A percentile compares a stretch with the other conserved stretches of the same genome.
Conservation (phyloP, 2,888 invertebrate genomes). For the Gasteruption jaculator region DNA sequence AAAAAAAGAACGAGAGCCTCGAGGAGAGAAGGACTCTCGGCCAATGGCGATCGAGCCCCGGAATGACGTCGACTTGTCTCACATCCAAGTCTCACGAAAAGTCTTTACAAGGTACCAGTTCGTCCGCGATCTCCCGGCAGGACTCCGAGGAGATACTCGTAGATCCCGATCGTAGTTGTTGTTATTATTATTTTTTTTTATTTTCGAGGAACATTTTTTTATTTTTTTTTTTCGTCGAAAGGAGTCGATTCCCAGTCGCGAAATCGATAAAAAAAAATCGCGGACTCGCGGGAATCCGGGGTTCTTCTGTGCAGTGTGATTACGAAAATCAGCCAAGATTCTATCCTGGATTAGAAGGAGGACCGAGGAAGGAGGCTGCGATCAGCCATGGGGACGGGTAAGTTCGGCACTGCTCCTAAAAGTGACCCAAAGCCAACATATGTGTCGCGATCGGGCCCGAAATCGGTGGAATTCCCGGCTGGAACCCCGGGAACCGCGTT, state of each 20-base stretch:
- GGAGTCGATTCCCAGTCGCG: too few relatives aligned
- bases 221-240: too few relatives aligned
- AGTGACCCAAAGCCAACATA: too few relatives aligned
- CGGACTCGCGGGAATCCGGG: conserved; percentile 16
- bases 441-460: too few relatives aligned
- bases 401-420: conserved; percentile 26
- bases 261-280: too few relatives aligned
- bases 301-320: conserved; percentile 31
- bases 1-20: too few relatives aligned
- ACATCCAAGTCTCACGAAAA: conserved; percentile 42
- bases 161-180: conserved; percentile 5
- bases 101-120: conserved; percentile 42
- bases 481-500: too few relatives aligned
- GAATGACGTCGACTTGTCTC: conserved; percentile 43
- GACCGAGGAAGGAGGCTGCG: conserved; percentile 40
- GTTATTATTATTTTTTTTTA: conserved; percentile 12
- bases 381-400: conserved; percentile 48
- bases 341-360: conserved; percentile 33
- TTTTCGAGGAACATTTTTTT: conserved; percentile 1
- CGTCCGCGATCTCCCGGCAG: conserved; percentile 49
- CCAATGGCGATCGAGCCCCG: conserved; percentile 40
- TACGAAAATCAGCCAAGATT: conserved; percentile 30
- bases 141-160: conserved; percentile 28
- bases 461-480: too few relatives aligned
- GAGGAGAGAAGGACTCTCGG: conserved; percentile 22